Conservation (phyloP, 2,888 invertebrate species). For the Latrodectus elegans region DNA sequence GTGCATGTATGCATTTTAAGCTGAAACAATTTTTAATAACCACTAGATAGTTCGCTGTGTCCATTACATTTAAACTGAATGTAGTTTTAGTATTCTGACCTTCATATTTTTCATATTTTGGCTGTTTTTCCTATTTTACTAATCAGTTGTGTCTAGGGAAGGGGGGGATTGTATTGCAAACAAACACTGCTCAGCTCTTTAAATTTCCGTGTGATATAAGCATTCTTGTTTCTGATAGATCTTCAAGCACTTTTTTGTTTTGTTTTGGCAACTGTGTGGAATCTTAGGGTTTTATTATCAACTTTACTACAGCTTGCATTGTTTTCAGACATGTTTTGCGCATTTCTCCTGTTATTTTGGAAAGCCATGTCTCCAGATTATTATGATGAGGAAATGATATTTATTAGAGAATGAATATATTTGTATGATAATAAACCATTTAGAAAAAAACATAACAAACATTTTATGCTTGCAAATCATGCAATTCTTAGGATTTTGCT, state of each 20-base stretch:
- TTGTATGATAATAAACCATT: neutral
- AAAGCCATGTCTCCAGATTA: neutral
- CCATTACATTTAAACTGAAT: neutral
- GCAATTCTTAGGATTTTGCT: neutral
- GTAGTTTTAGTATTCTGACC: neutral
- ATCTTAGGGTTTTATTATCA: neutral
- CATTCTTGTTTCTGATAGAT: neutral
- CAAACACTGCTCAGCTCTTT: neutral
- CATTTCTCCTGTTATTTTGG: neutral
- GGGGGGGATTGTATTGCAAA: neutral
- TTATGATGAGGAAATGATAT: neutral
- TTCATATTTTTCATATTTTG: neutral
- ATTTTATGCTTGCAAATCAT: constrained; percentile 1
- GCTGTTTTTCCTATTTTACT: neutral
- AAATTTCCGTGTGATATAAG: neutral
- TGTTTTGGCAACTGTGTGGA: neutral
- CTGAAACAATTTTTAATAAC: neutral
- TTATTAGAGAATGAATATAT: neutral
- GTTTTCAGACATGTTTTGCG: neutral
- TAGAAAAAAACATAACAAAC: neutral
- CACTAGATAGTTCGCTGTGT: neutral
- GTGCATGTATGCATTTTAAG: neutral
- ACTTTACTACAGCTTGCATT: neutral
- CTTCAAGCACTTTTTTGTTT: neutral
- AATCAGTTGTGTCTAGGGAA: neutral